These are phyloP conservation scores for Ostrea edulis DNA, from an alignment of 1,140 invertebrate species.

Conservation along the genomic window DNA sequence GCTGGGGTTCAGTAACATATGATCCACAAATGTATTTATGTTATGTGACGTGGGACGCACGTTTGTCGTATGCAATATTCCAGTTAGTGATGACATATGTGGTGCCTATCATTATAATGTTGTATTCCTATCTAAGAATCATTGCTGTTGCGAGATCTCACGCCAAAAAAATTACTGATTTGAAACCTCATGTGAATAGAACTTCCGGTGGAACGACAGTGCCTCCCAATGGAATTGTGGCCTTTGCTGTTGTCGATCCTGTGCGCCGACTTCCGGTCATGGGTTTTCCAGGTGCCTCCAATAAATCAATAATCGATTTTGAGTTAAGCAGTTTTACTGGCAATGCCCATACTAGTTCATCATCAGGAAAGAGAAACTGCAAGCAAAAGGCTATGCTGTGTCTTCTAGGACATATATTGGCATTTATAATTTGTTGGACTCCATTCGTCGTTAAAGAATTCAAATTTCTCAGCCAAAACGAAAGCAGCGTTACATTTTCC, in stretches of 20 bases:
- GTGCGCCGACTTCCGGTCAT: constrained; percentile 61
- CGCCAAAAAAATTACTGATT: constrained; percentile 59
- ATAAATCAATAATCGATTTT: constrained; percentile 8
- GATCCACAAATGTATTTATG: constrained; percentile 40
- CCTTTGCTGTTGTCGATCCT: constrained; percentile 52
- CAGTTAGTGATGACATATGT: constrained; percentile 41
- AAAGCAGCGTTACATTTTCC: background rate
- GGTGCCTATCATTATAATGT: constrained; percentile 54
- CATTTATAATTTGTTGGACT: constrained; percentile 53
- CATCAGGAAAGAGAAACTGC: background rate
- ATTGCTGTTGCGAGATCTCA: constrained; percentile 61
- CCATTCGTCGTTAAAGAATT: constrained; percentile 46
- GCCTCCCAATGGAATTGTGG: constrained; percentile 50
- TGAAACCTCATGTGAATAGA: constrained; percentile 42
- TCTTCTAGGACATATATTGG: constrained; percentile 50
- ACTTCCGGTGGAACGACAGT: constrained; percentile 14
- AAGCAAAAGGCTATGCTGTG: constrained; percentile 41
- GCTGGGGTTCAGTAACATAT: constrained; percentile 38
- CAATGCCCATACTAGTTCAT: constrained; percentile 16
- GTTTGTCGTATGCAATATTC: constrained; percentile 17
- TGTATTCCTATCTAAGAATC: constrained; percentile 59
- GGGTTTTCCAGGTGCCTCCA: constrained; percentile 52
- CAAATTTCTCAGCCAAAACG: background rate
- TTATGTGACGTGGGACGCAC: constrained; percentile 35
- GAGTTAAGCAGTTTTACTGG: constrained; percentile 46